Conservation (phyloP, 2,888 invertebrate genomes). For the Nomada fabriciana region DNA sequence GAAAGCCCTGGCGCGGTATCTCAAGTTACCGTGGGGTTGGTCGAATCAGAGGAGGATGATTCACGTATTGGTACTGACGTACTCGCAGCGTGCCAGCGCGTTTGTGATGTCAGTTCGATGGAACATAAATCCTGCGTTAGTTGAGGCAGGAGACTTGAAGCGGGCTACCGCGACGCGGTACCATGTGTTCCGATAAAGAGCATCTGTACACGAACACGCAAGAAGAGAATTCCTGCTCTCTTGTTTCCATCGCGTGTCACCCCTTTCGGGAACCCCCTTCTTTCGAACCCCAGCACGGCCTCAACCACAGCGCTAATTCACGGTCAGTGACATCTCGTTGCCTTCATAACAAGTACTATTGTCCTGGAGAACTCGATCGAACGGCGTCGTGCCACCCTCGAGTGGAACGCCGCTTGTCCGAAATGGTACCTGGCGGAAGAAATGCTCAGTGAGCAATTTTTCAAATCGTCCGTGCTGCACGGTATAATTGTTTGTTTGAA, state of each 20-base stretch:
- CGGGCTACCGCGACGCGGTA: conserved; percentile 40
- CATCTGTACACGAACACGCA: conserved; percentile 75
- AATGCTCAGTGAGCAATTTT: conserved; percentile 78
- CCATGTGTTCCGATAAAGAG: conserved; percentile 66
- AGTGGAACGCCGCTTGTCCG: conserved; percentile 58
- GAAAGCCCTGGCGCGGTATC: conserved; percentile 76
- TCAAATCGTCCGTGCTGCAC: conserved; percentile 48
- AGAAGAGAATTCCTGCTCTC: conserved; percentile 62
- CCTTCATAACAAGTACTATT: conserved; percentile 83
- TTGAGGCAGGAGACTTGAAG: conserved; percentile 39
- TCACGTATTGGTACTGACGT: conserved; percentile 57
- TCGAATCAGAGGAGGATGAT: conserved; percentile 65
- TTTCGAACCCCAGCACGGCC: conserved; percentile 47
- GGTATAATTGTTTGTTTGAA: conserved; percentile 76
- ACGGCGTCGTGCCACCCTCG: conserved; percentile 67
- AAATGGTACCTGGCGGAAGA: conserved; percentile 76
- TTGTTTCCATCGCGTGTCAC: conserved; percentile 41
- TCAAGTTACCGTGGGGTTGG: conserved; percentile 73
- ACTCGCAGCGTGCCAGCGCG: conserved; percentile 34
- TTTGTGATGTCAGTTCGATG: conserved; percentile 70
- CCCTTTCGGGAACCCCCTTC: conserved; percentile 60
- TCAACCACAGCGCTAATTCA: conserved; percentile 81
- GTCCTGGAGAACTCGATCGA: conserved; percentile 77
- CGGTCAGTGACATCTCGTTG: conserved; percentile 82
- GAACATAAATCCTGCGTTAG: conserved; percentile 66